Conservation (phyloP, 2,888 invertebrate genomes). For the Alcis repandata region DNA sequence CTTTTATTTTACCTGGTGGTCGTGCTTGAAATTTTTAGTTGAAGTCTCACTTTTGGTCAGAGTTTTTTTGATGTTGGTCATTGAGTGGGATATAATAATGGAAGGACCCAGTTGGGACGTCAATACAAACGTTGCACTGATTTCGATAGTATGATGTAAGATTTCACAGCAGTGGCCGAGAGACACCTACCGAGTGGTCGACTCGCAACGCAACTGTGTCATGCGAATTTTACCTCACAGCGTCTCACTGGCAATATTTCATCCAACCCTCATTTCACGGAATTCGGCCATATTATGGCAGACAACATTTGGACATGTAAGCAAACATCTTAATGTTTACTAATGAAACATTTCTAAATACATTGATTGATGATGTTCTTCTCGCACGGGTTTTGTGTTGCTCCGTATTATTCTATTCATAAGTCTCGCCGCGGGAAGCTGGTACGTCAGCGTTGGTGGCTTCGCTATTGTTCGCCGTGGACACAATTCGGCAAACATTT, state of each 20-base stretch:
- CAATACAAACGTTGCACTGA: constrained; percentile 57
- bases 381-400: constrained; percentile 79
- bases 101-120: constrained; percentile 51
- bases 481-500: constrained; percentile 78
- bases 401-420: constrained; percentile 81
- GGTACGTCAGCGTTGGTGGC: constrained; percentile 80
- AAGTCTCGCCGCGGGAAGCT: constrained; percentile 78
- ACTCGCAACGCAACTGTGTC: constrained; percentile 54
- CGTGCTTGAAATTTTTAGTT: constrained; percentile 48
- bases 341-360: constrained; percentile 85
- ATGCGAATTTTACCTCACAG: constrained; percentile 65
- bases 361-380: constrained; percentile 82
- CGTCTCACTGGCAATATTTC: constrained; percentile 74
- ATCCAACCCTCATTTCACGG: constrained; percentile 78
- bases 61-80: constrained; percentile 51
- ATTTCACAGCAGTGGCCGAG: constrained; percentile 70
- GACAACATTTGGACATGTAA: constrained; percentile 83
- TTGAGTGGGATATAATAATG: constrained; percentile 47
- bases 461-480: constrained; percentile 74
- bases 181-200: constrained; percentile 70
- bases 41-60: constrained; percentile 65
- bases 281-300: constrained; percentile 72
- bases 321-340: constrained; percentile 87
- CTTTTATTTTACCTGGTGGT: constrained; percentile 42
- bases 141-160: constrained; percentile 60